A percentile compares a stretch with the other conserved stretches of the same genome.
These are phyloP conservation scores for Apamea epomidion DNA, from an alignment of 2,888 invertebrate species.

Conservation along the genomic window DNA sequence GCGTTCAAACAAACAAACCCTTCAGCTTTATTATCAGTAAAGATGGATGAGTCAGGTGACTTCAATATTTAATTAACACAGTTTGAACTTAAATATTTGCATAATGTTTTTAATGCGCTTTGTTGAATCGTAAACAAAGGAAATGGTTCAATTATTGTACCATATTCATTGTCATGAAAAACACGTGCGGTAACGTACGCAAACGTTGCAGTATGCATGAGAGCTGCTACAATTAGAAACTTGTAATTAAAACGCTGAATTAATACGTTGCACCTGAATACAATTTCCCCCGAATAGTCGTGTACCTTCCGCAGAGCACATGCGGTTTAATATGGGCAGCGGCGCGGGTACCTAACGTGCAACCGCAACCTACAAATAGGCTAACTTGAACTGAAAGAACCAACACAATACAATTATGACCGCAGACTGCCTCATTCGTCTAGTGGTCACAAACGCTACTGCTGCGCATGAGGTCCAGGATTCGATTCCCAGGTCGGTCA, in stretches of 20 bases:
- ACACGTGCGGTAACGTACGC: conserved; percentile 15
- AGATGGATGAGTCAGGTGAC: not conserved
- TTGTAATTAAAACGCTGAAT: conserved; percentile 58
- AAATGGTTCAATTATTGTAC: not conserved
- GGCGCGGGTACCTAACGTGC: not conserved
- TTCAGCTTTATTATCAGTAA: not conserved
- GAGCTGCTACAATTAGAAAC: conserved; percentile 43
- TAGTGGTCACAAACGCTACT: not conserved
- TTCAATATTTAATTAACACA: conserved; percentile 3
- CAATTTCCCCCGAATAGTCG: conserved; percentile 47
- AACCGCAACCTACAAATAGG: conserved; percentile 30
- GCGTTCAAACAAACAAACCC: not conserved
- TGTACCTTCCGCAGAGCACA: conserved; percentile 48
- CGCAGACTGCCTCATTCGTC: not conserved
- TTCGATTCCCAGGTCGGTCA: not conserved
- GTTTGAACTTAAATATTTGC: not conserved
- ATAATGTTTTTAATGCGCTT: not conserved
- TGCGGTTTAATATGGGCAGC: conserved; percentile 56
- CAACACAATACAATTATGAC: conserved; percentile 60
- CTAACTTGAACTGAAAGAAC: conserved; percentile 32
- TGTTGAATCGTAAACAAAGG: conserved; percentile 5
- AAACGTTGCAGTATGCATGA: conserved; percentile 22
- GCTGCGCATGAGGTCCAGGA: not conserved
- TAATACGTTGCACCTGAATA: conserved; percentile 55
- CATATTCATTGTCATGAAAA: conserved; percentile 33